These are phyloP conservation scores for Limnephilus auricula DNA, from an alignment of 2,888 invertebrate genomes.

Conservation along the genomic window DNA sequence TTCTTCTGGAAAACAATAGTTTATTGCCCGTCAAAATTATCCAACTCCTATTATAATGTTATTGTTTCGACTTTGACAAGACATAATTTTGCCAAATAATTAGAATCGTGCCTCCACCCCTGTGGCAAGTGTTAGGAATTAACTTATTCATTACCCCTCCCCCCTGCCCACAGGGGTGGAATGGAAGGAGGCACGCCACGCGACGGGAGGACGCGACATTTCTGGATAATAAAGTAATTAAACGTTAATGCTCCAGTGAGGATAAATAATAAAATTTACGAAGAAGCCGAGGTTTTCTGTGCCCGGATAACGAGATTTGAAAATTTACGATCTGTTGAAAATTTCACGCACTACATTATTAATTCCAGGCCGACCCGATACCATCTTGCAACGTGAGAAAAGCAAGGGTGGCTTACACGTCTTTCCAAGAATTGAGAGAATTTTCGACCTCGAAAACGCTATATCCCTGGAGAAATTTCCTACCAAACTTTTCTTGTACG, in stretches of 20 bases:
- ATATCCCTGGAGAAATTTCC: constrained; percentile 8
- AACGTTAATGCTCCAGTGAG: constrained; percentile 63
- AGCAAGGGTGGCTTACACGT: not conserved
- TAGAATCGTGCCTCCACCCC: constrained; percentile 28
- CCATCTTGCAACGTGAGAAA: constrained; percentile 25
- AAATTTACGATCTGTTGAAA: constrained; percentile 63
- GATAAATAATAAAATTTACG: constrained; percentile 57
- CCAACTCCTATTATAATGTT: not conserved
- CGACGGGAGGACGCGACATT: not conserved
- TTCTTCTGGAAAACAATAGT: not conserved
- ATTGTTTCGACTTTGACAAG: not conserved
- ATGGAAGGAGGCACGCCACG: not conserved
- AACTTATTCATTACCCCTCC: constrained; percentile 47
- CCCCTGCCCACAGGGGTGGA: not conserved
- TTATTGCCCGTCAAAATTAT: not conserved
- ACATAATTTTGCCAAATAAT: not conserved
- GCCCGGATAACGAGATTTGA: constrained; percentile 63
- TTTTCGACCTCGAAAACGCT: not conserved
- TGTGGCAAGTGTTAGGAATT: constrained; percentile 27
- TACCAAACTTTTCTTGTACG: not conserved
- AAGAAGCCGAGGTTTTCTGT: constrained; percentile 30
- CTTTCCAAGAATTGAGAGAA: not conserved
- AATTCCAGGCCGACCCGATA: not conserved
- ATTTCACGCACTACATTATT: constrained; percentile 53
- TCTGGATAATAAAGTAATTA: constrained; percentile 65